These are phyloP conservation scores for Enhydra lutris DNA, from an alignment of 2,113 vertebrate genomes.

Conservation along the genomic window DNA sequence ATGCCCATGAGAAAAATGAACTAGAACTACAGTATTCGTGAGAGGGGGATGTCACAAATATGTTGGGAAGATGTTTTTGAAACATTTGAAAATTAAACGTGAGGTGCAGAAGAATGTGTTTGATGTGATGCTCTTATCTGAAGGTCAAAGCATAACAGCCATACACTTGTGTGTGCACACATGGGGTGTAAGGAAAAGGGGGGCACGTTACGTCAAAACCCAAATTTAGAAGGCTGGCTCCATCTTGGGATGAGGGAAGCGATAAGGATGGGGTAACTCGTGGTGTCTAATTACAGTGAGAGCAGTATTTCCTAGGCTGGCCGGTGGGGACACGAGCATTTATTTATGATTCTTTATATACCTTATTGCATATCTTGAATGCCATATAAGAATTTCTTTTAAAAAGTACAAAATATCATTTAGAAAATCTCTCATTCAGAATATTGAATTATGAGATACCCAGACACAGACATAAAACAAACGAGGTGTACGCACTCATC, in stretches of 20 bases:
- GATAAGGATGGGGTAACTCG: not conserved
- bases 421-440: not conserved
- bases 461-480: not conserved
- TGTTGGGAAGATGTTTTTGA: not conserved
- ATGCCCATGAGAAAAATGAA: not conserved
- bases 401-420: not conserved
- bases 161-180: not conserved
- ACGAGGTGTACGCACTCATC: not conserved
- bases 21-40: not conserved
- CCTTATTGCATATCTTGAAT: not conserved
- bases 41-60: not conserved
- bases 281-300: not conserved
- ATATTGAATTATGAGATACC: not conserved
- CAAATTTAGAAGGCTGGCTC: not conserved
- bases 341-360: not conserved
- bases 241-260: not conserved
- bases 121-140: not conserved
- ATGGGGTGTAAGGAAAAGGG: not conserved
- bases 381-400: not conserved
- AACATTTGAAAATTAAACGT: not conserved
- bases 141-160: not conserved
- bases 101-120: not conserved
- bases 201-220: not conserved
- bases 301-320: not conserved
- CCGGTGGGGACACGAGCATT: not conserved